Conservation (phyloP, 1,140 invertebrate genomes). For the Charaxes varanes region DNA sequence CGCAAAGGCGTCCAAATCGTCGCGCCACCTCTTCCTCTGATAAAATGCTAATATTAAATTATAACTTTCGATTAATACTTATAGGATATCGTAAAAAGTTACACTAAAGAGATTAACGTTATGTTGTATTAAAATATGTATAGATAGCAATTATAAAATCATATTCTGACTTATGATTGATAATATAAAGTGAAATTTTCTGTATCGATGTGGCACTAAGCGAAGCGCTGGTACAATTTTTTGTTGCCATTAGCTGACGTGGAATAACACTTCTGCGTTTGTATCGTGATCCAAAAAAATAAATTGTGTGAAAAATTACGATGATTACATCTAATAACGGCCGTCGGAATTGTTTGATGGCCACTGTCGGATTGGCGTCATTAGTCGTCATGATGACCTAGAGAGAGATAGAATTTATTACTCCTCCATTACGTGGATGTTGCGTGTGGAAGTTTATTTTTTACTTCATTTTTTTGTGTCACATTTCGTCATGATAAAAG, state of each 20-base stretch:
- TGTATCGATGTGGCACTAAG: constrained; percentile 21
- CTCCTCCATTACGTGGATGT: background rate
- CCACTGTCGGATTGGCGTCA: constrained; percentile 60
- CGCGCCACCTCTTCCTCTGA: too few species aligned
- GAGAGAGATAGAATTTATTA: constrained; percentile 2
- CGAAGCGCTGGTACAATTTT: constrained; percentile 48
- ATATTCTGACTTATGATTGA: constrained; percentile 12
- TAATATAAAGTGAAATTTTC: constrained; percentile 21
- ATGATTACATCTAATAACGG: constrained; percentile 69
- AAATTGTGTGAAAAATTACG: constrained; percentile 73
- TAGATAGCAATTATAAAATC: constrained; percentile 16
- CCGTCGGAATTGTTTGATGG: constrained; percentile 52
- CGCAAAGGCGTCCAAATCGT: too few species aligned
- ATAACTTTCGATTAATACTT: too few species aligned
- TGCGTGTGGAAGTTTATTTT: too few species aligned
- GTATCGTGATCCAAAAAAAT: constrained; percentile 59
- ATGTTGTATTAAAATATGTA: constrained; percentile 5
- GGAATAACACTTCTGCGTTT: constrained; percentile 55
- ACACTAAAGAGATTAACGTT: too few species aligned
- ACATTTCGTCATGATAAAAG: too few species aligned
- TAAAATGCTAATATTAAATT: too few species aligned
- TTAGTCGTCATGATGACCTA: constrained; percentile 64
- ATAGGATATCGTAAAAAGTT: too few species aligned
- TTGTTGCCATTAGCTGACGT: constrained; percentile 68
- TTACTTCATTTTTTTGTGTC: too few species aligned